Evolutionary conservation across 2,888 invertebrate species (phyloP).

Genomic region (Phortica okadai): DNA sequence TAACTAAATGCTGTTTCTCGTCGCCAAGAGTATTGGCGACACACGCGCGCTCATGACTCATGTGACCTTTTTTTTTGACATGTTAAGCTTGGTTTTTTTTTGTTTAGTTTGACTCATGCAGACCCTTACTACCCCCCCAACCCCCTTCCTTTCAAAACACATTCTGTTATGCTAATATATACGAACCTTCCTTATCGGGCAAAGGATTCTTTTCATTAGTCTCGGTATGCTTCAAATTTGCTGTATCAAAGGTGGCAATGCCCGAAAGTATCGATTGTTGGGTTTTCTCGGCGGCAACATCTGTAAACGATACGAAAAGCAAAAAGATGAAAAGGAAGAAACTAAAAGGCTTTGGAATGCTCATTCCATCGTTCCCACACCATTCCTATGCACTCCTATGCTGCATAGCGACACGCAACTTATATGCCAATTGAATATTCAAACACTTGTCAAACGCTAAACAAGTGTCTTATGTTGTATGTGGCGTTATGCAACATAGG

Average conservation of each 20-base stretch:
- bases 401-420: too few species aligned
- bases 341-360: background rate
- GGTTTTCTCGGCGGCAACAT: conserved; percentile 91
- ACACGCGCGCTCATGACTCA: background rate
- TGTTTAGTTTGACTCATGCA: background rate
- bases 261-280: conserved; percentile 90
- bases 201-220: conserved; percentile 95
- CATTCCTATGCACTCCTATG: too few species aligned
- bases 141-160: background rate
- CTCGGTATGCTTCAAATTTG: conserved; percentile 91
- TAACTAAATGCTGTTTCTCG: background rate
- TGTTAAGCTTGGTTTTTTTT: background rate
- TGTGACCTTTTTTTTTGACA: background rate
- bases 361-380: too few species aligned
- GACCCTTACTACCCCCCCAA: background rate
- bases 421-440: too few species aligned
- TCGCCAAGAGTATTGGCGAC: background rate
- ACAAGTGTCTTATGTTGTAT: too few species aligned
- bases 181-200: conserved; percentile 93
- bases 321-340: background rate
- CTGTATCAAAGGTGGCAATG: conserved; percentile 90
- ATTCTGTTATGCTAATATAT: background rate
- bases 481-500: too few species aligned
- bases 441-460: too few species aligned
- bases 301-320: conserved; percentile 76